Percentiles rank a stretch among this genome's conserved stretches.
Conservation (phyloP, 2,113 vertebrate species). For the Scopus umbretta region DNA sequence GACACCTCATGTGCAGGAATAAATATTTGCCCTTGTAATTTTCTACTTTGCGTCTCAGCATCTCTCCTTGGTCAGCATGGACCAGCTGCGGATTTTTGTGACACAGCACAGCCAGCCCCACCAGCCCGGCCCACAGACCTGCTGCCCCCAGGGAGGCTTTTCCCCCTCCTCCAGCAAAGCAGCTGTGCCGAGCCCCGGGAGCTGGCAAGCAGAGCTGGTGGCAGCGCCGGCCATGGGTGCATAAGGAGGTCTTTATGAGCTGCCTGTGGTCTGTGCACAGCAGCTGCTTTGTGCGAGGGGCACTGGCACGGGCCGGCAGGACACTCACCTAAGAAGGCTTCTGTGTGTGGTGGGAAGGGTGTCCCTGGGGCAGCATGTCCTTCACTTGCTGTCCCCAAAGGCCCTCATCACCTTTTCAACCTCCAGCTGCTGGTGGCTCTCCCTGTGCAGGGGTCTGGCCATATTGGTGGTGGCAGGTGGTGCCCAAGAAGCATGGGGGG, state of each 20-base stretch:
- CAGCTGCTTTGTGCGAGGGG: neutral
- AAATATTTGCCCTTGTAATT: neutral
- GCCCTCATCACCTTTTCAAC: neutral
- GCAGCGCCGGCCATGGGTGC: fast-evolving
- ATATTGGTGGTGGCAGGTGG: fast-evolving
- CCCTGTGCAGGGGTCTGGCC: fast-evolving
- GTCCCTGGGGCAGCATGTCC: neutral
- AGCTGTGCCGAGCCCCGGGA: fast-evolving
- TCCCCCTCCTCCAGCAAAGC: neutral
- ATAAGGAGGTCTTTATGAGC: slow-evolving; percentile 35
- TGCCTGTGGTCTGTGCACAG: neutral
- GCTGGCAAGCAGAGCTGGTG: neutral
- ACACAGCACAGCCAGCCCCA: fast-evolving
- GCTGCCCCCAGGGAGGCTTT: fast-evolving
- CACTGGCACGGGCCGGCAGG: fast-evolving
- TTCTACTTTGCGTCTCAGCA: neutral
- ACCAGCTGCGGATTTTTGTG: neutral
- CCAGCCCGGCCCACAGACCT: neutral
- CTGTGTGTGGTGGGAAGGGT: neutral
- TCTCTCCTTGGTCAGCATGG: fast-evolving
- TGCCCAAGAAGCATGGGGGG: fast-evolving
- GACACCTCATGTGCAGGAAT: fast-evolving
- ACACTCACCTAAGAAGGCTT: neutral
- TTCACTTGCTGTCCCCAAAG: neutral
- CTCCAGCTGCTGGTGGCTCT: neutral